Conservation (phyloP, 2,113 vertebrate genomes). For the Agapornis roseicollis region DNA sequence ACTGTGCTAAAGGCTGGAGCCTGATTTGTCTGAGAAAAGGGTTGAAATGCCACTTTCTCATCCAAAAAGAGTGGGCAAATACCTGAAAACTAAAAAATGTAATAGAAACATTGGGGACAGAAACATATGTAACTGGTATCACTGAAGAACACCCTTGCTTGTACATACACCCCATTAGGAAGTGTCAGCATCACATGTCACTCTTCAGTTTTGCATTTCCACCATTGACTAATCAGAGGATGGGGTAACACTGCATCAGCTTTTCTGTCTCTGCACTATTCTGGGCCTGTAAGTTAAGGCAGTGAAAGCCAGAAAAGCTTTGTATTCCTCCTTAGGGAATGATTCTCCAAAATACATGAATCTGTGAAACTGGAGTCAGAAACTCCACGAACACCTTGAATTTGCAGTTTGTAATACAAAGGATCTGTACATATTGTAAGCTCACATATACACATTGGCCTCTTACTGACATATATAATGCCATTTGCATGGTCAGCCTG, state of each 20-base stretch:
- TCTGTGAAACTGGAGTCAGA: neutral
- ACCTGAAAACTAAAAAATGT: neutral
- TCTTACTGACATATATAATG: neutral
- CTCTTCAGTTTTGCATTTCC: neutral
- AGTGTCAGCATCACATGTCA: neutral
- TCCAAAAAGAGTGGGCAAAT: neutral
- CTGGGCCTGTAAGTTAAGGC: neutral
- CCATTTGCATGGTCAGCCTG: neutral
- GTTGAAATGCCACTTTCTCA: neutral
- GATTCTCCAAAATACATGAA: neutral
- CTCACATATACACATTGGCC: accelerated
- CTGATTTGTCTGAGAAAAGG: neutral
- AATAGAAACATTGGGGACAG: accelerated
- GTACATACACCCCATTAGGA: neutral
- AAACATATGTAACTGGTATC: neutral
- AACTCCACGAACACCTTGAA: neutral
- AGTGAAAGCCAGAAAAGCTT: neutral
- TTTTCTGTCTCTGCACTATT: neutral
- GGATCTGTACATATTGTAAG: neutral
- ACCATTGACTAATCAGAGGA: neutral
- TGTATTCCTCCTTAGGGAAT: neutral
- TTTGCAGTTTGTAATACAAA: neutral
- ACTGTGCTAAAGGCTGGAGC: neutral
- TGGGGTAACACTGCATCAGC: neutral
- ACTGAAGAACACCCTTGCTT: neutral